Evolutionary conservation across 2,797 vertebrate species (phyloP).

Genomic region (Sebastes kiyomatsui): DNA sequence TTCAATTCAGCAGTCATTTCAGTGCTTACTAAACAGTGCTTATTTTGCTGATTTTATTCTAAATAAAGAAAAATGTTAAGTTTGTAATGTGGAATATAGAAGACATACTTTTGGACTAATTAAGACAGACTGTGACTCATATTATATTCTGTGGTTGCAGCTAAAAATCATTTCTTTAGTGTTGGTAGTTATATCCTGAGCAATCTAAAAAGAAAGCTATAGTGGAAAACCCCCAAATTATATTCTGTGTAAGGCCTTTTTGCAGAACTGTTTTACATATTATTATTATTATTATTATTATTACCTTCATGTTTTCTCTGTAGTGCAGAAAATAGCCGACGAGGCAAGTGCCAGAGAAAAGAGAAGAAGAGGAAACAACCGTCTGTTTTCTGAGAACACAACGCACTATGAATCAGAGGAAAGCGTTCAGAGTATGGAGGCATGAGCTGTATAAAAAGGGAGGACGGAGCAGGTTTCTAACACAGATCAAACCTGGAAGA

Average conservation of each 20-base stretch:
- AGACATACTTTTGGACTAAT: background rate
- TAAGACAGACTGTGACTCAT: background rate
- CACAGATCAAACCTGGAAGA: conserved; percentile 7
- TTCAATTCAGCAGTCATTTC: background rate
- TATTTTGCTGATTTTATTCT: background rate
- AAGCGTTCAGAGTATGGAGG: background rate
- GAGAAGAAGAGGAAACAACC: background rate
- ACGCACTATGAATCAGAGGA: background rate
- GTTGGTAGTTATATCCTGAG: background rate
- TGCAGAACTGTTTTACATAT: background rate
- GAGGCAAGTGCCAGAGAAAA: background rate
- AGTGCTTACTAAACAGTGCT: background rate
- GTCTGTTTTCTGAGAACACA: background rate
- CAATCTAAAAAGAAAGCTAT: background rate
- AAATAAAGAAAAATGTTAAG: background rate
- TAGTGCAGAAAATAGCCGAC: background rate
- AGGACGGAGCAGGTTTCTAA: background rate
- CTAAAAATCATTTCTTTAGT: background rate
- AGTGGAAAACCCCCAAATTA: background rate
- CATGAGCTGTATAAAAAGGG: conserved; percentile 5
- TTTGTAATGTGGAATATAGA: background rate
- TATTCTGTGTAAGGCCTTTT: background rate
- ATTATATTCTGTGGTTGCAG: background rate
- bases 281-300: too few species aligned
- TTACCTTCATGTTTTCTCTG: background rate